Evolutionary conservation across 1,140 invertebrate species (phyloP), one percentile per base, ranked within the genome.

Genomic region (Coelopa frigida): DNA sequence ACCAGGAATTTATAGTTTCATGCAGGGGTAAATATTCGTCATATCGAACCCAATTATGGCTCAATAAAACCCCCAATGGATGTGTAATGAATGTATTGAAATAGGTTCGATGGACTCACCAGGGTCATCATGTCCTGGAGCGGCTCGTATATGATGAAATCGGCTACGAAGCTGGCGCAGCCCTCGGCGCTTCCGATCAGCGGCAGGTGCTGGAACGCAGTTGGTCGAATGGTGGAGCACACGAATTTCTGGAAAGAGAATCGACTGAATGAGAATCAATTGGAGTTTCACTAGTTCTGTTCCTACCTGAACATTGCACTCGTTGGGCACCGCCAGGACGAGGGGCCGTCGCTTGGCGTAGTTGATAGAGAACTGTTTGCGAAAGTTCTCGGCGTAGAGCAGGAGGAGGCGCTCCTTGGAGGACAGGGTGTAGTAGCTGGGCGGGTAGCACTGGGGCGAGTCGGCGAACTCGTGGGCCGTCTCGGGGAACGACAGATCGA

Each of bases 301-400:
- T n/a, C 51, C 57, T 67, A 83, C 82, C 76, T 84, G 81, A 27
- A 83, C 59, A 32, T 79, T 79, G 63, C 85, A 91, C 71, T 93
- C 89, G 71, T 94, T 94, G 32, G 82, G 77, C 33, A 81, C 78
- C 20, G 81, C 84, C 12, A 94, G 62, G 23, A 92, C 72, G 31
- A 92, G 59, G 8, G 84, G 83, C 52, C 81, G 82, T 46, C 85
- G 74, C 39, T 81, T 67, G 2, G 78, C 75, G 64, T 81, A 85
- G 17, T 73, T 70, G 5, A 55, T 40, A 3, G 53, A 48, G 73
- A 82, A 90, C 55, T 93, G 89, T 49, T 78, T 76, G 35, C 88
- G 75, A 65, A 93, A 94, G 66, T 92, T 93, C 66, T 88, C 84
- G 1, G 83, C 81, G 54, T 86, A 82, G 32, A 82, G 77, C 7